A percentile compares a stretch with the other conserved stretches of the same genome.
Evolutionary conservation across 2,888 invertebrate genomes (phyloP).

Genomic region (Stenolophus ochropezus): DNA sequence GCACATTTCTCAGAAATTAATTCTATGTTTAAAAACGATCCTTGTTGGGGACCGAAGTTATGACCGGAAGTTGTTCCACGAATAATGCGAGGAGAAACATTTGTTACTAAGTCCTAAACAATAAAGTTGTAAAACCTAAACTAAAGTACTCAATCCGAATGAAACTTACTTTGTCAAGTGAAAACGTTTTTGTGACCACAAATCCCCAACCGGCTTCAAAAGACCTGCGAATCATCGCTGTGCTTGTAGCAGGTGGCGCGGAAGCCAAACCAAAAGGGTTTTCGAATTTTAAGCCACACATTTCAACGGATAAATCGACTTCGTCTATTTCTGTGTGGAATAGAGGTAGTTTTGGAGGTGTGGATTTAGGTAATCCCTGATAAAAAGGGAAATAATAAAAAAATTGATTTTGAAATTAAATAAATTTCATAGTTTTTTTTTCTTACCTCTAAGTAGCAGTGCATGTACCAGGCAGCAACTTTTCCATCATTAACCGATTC

Average conservation of each 20-base stretch:
- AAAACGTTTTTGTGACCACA: constrained; percentile 97
- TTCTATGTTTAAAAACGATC: constrained; percentile 97
- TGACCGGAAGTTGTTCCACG: constrained; percentile 95
- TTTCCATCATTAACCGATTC: constrained; percentile 99
- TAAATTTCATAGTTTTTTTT: too few relatives aligned
- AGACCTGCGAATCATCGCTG: constrained; percentile 95
- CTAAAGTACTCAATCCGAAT: too few relatives aligned
- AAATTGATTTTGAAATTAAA: too few relatives aligned
- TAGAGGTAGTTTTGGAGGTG: constrained; percentile 86
- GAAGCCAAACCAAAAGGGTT: constrained; percentile 99
- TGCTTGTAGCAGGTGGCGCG: constrained; percentile 95
- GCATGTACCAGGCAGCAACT: constrained; percentile 96
- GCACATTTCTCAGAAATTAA: constrained; percentile 97
- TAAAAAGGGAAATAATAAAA: constrained; percentile 51
- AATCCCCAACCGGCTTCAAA: constrained; percentile 99
- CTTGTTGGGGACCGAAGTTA: constrained; percentile 95
- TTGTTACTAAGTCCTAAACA: constrained; percentile 92
- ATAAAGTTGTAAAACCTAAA: constrained; percentile 3
- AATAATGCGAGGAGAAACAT: constrained; percentile 97
- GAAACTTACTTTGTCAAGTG: constrained; percentile 91
- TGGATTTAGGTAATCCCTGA: constrained; percentile 79
- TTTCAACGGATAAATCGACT: constrained; percentile 93
- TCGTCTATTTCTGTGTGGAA: constrained; percentile 95
- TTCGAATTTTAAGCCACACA: constrained; percentile 95
- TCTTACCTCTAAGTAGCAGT: constrained; percentile 91